Percentiles rank a stretch among this genome's conserved stretches.
Evolutionary conservation across 92 coral and sea anemone genomes (phyloP).

Genomic region (Zoanthus sansibaricus): DNA sequence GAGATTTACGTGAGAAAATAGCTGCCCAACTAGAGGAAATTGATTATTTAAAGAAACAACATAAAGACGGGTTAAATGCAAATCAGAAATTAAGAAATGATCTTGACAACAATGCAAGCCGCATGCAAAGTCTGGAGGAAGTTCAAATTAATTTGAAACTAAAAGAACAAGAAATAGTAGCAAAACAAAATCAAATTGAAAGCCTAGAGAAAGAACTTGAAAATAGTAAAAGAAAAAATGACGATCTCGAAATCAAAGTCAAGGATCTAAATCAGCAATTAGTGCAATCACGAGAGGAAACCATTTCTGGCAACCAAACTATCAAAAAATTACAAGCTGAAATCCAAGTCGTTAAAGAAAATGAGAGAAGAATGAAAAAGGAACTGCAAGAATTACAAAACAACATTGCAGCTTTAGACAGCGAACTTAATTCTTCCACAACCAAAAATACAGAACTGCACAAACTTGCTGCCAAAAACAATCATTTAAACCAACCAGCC

Average conservation of each 20-base stretch:
- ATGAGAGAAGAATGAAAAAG: background rate
- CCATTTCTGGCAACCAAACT: constrained; percentile 53
- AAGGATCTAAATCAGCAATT: constrained; percentile 5
- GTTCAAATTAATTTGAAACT: constrained; percentile 27
- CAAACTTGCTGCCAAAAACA: background rate
- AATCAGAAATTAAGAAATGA: constrained; percentile 22
- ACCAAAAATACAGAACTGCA: constrained; percentile 12
- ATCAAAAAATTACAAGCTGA: constrained; percentile 66
- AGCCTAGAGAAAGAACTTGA: constrained; percentile 9
- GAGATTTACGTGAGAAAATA: constrained; percentile 21
- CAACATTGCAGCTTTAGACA: background rate
- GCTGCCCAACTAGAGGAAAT: constrained; percentile 29
- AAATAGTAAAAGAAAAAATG: background rate
- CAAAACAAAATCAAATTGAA: constrained; percentile 34
- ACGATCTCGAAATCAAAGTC: constrained; percentile 24
- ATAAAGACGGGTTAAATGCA: constrained; percentile 45
- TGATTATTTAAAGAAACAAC: constrained; percentile 53
- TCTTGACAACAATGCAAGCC: constrained; percentile 38
- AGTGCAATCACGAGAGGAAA: constrained; percentile 39
- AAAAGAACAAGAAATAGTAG: background rate
- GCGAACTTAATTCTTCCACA: background rate
- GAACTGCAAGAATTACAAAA: constrained; percentile 1
- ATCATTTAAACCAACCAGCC: background rate
- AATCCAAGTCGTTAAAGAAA: constrained; percentile 53
- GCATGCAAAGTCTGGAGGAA: constrained; percentile 23